Conservation (phyloP, 1,140 invertebrate species). For the Choristoneura fumiferana region DNA sequence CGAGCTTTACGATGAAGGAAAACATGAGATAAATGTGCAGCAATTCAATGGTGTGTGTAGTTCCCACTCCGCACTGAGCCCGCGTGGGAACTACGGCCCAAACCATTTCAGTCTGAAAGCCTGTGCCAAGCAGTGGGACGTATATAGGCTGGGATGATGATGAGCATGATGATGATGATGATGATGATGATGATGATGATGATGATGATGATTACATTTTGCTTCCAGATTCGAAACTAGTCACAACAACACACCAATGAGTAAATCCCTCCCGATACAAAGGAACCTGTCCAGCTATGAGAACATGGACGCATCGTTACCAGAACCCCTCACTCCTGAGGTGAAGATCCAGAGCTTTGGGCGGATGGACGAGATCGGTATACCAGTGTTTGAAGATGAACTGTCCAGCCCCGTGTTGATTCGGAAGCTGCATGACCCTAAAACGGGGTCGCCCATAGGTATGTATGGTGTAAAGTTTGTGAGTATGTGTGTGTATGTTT, state of each 20-base stretch:
- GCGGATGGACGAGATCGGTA: conserved; percentile 68
- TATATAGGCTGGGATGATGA: too few species aligned
- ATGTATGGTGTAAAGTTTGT: neutral
- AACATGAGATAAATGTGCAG: too few species aligned
- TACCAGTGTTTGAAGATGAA: conserved; percentile 65
- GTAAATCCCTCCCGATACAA: conserved; percentile 53
- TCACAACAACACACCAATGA: conserved; percentile 55
- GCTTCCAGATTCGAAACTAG: conserved; percentile 71
- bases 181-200: too few species aligned
- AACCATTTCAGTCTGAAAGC: too few species aligned
- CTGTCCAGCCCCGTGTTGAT: conserved; percentile 74
- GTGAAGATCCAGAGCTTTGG: conserved; percentile 68
- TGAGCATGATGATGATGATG: too few species aligned
- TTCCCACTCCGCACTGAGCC: too few species aligned
- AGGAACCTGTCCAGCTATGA: conserved; percentile 73
- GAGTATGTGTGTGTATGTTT: too few species aligned
- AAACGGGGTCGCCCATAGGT: conserved; percentile 46
- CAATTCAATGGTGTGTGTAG: too few species aligned
- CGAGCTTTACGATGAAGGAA: too few species aligned
- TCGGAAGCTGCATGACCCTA: conserved; percentile 62
- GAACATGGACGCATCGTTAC: conserved; percentile 60
- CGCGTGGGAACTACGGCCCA: too few species aligned
- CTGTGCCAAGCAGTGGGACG: too few species aligned
- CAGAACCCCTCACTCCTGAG: conserved; percentile 51
- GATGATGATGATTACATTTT: too few species aligned